Percentiles rank a stretch among this genome's conserved stretches.
phyloP scores from a whole-genome alignment of 92 coral and sea anemone genomes.

The Porites evermanni region DNA sequence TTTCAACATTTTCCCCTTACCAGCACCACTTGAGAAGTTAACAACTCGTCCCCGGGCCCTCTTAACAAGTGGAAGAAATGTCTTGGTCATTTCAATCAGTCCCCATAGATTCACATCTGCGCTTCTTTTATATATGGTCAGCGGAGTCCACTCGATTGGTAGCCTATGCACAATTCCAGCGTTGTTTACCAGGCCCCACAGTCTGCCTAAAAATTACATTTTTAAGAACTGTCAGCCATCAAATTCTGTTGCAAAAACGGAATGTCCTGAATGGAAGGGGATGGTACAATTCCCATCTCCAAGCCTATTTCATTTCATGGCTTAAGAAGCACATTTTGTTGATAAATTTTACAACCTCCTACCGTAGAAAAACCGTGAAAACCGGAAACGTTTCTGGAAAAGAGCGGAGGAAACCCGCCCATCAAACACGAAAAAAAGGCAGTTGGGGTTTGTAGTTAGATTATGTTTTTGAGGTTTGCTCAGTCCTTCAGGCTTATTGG shows the following conservation, averaged over 20 bases:
- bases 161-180: conserved; percentile 44
- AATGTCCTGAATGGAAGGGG: too few relatives aligned
- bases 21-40: conserved; percentile 56
- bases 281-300: too few relatives aligned
- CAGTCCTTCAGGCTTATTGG: too few relatives aligned
- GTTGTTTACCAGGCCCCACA: conserved; percentile 70
- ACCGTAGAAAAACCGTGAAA: too few relatives aligned
- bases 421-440: background rate
- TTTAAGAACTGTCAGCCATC: too few relatives aligned
- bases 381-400: background rate
- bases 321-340: too few relatives aligned
- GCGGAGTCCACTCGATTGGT: conserved; percentile 65
- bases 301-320: too few relatives aligned
- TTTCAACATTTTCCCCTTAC: background rate
- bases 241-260: too few relatives aligned
- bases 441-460: background rate
- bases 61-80: conserved; percentile 63
- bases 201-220: conserved; percentile 1
- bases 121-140: conserved; percentile 23
- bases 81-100: conserved; percentile 67
- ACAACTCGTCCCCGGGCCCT: conserved; percentile 55
- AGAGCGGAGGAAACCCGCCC: background rate
- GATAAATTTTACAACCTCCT: too few relatives aligned
- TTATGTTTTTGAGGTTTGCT: too few relatives aligned
- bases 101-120: conserved; percentile 75